Evolutionary conservation across 2,888 invertebrate genomes (phyloP).

Genomic region (Arctia plantaginis): DNA sequence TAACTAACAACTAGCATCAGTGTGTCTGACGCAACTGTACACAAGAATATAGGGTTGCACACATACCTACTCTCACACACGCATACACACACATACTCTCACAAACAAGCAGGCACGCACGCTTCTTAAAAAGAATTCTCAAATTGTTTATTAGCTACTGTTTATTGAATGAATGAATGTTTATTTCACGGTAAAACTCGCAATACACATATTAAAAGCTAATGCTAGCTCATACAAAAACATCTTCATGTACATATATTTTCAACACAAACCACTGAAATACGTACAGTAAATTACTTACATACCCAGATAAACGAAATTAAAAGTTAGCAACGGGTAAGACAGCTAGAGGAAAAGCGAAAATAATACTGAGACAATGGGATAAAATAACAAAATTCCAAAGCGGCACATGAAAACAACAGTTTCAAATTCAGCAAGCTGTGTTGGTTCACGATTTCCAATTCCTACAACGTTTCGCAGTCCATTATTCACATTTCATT

Average conservation of each 20-base stretch:
- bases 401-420: constrained; percentile 45
- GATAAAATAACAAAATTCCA: constrained; percentile 50
- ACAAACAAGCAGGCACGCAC: no score
- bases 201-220: neutral
- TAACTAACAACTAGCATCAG: no score
- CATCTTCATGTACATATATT: neutral
- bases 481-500: constrained; percentile 73
- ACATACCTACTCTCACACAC: no score
- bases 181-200: no score
- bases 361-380: constrained; percentile 34
- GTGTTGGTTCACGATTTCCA: constrained; percentile 60
- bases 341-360: constrained; percentile 28
- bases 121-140: no score
- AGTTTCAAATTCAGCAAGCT: constrained; percentile 56
- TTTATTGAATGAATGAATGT: no score
- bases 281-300: constrained; percentile 19
- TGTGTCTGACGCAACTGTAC: no score
- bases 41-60: no score
- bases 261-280: neutral
- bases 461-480: constrained; percentile 65
- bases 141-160: no score
- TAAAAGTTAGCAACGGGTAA: constrained; percentile 29
- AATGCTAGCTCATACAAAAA: neutral
- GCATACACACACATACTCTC: no score
- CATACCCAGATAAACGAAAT: constrained; percentile 38